A percentile compares a stretch with the other conserved stretches of the same genome.
Evolutionary conservation across 2,888 invertebrate species (phyloP).

Genomic region (Gryllus longicercus): DNA sequence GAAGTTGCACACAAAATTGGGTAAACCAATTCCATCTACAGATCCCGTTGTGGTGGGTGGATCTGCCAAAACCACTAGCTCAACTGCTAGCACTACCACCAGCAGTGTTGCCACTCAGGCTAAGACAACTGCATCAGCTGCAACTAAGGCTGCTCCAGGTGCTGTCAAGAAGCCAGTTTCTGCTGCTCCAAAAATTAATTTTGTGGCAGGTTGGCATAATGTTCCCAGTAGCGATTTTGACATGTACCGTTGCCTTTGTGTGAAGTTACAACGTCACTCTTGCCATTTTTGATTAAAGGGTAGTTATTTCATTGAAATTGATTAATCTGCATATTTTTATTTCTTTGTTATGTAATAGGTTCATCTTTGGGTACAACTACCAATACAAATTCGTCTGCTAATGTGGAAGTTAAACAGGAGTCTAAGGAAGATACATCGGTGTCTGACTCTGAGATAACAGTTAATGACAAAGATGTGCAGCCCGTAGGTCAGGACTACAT

Average conservation of each 20-base stretch:
- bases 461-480: slow-evolving; percentile 69
- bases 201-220: slow-evolving; percentile 62
- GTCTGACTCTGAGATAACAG: slow-evolving; percentile 47
- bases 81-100: slow-evolving; percentile 36
- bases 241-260: neutral
- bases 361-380: slow-evolving; percentile 64
- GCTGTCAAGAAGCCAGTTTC: slow-evolving; percentile 52
- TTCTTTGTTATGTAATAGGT: slow-evolving; percentile 43
- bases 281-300: neutral
- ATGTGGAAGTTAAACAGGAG: slow-evolving; percentile 49
- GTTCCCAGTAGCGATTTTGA: neutral
- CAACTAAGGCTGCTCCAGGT: slow-evolving; percentile 41
- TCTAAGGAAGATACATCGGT: slow-evolving; percentile 47
- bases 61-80: slow-evolving; percentile 36
- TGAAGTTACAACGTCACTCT: neutral
- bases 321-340: neutral
- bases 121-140: slow-evolving; percentile 41
- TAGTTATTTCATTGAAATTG: neutral
- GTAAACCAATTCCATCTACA: slow-evolving; percentile 94
- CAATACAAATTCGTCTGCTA: slow-evolving; percentile 40
- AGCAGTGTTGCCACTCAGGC: slow-evolving; percentile 38
- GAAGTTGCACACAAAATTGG: slow-evolving; percentile 92
- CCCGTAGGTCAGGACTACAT: slow-evolving; percentile 96
- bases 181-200: slow-evolving; percentile 76
- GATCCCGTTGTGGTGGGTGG: slow-evolving; percentile 79